These are phyloP conservation scores for Leptocoma aspasia DNA, from an alignment of 2,113 vertebrate species.

Conservation along the genomic window DNA sequence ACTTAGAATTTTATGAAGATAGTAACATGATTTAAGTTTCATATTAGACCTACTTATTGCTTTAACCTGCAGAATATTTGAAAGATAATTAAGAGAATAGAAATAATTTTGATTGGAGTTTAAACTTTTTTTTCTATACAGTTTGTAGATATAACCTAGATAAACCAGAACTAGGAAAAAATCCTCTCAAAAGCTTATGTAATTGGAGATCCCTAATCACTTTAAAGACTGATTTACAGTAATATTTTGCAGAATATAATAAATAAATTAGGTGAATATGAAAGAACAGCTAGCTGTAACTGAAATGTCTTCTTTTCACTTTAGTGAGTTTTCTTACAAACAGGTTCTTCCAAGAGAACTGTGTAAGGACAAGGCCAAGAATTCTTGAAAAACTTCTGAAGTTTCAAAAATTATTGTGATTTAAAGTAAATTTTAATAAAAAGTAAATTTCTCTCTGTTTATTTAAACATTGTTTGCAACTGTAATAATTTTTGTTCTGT, in stretches of 20 bases:
- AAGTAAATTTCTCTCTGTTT: not conserved
- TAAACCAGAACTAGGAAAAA: not conserved
- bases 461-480: not conserved
- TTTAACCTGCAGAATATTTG: not conserved
- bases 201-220: not conserved
- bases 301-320: not conserved
- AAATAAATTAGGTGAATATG: not conserved
- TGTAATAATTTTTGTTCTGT: rapidly evolving
- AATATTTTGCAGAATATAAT: not conserved
- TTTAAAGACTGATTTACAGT: not conserved
- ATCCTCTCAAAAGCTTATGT: not conserved
- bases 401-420: not conserved
- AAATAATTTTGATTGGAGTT: not conserved
- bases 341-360: not conserved
- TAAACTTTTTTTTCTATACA: not conserved
- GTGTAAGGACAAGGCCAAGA: not conserved
- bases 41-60: not conserved
- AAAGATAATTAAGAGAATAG: not conserved
- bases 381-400: not conserved
- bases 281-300: not conserved
- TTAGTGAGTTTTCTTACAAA: not conserved
- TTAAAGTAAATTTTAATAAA: not conserved
- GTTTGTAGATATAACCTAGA: not conserved
- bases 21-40: not conserved
- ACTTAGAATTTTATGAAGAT: not conserved